These are phyloP conservation scores for Leucoma salicis DNA, from an alignment of 2,888 invertebrate species.

Conservation along the genomic window DNA sequence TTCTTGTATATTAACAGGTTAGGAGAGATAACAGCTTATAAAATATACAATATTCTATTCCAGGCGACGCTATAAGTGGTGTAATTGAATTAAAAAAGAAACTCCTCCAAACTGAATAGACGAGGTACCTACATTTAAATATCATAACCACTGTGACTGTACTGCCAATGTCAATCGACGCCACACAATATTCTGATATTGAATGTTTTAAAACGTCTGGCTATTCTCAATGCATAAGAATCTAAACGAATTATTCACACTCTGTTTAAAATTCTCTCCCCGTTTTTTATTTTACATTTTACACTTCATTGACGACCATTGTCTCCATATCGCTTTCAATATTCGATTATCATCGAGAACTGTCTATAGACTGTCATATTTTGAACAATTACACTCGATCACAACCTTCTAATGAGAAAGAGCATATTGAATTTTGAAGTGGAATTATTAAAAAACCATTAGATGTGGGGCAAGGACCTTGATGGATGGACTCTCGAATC, in stretches of 20 bases:
- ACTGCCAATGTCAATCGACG: not conserved
- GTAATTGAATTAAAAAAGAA: not conserved
- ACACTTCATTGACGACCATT: constrained; percentile 44
- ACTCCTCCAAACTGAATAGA: not conserved
- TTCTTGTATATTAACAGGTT: too few species aligned
- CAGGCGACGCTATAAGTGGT: too few species aligned
- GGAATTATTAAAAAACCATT: constrained; percentile 81
- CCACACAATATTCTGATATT: not conserved
- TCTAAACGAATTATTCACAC: constrained; percentile 22
- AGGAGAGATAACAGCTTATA: too few species aligned
- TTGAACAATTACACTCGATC: constrained; percentile 65
- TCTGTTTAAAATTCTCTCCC: constrained; percentile 31
- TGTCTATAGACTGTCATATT: constrained; percentile 77
- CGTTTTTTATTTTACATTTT: constrained; percentile 30
- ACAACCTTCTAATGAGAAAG: constrained; percentile 63
- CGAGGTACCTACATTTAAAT: not conserved
- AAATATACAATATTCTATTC: too few species aligned
- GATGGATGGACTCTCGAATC: constrained; percentile 77
- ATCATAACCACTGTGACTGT: not conserved
- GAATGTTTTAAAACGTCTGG: not conserved
- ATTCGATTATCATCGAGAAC: constrained; percentile 61
- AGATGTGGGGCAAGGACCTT: constrained; percentile 67
- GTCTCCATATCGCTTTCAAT: constrained; percentile 47
- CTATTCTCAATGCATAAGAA: not conserved
- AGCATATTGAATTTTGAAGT: constrained; percentile 52